phyloP scores from a whole-genome alignment of 2,797 vertebrate species.

The Cuculus canorus region DNA sequence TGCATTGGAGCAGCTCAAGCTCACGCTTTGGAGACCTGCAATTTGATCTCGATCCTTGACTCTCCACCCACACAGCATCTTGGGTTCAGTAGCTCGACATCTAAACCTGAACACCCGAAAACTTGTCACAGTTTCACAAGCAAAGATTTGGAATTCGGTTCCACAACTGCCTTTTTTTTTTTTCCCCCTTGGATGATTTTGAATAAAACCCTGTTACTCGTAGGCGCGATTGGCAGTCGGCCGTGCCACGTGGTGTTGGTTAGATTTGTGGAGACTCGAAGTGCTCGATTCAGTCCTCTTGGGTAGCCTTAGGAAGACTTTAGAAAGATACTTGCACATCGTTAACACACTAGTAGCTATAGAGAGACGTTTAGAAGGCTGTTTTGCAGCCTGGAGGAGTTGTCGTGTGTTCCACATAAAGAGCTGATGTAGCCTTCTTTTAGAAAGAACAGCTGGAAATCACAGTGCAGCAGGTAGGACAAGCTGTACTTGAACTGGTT shows the following conservation, averaged over 20 bases:
- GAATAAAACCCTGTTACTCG: background rate
- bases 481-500: background rate
- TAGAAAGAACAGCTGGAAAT: background rate
- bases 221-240: fast-evolving
- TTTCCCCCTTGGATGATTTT: fast-evolving
- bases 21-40: background rate
- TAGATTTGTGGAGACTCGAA: fast-evolving
- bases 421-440: background rate
- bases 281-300: background rate
- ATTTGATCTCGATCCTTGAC: background rate
- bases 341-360: background rate
- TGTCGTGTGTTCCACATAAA: background rate
- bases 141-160: background rate
- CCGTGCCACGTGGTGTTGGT: background rate
- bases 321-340: background rate
- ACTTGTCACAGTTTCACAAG: background rate
- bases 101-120: background rate
- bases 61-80: background rate
- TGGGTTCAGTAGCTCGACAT: fast-evolving
- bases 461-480: background rate
- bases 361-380: background rate
- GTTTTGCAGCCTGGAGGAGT: background rate
- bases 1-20: background rate
- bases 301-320: background rate
- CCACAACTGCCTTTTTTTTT: background rate